Evolutionary conservation across 1,140 invertebrate genomes (phyloP), one percentile per base, ranked within the genome.

Genomic region (Hylaeus anthracinus): DNA sequence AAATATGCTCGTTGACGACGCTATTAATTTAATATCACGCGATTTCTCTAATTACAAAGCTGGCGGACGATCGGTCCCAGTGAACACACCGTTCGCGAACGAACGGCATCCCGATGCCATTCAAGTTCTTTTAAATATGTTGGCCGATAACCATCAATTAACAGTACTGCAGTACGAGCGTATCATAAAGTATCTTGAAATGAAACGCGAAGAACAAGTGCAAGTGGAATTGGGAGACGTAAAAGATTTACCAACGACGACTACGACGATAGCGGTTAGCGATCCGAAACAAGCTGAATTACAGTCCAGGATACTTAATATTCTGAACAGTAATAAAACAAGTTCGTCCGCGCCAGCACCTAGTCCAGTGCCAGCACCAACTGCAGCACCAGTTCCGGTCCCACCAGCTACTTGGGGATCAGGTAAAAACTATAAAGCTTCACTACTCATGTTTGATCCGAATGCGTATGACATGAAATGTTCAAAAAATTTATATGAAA

Each of bases 1-100:
- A 83, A 98, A 99, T 92, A 98, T 99, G 97, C 98, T 97, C 0
- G 88, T 98, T n/a, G 97, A 98, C 72, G 97, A 98, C 93, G 97
- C 98, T 2, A 94, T 98, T 74, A 95, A 94, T 78, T 94, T 98
- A 60, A 94, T 99, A 53, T 94, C 94, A 39, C 94, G 96, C 37
- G 98, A 97, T 92, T 98, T 97, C 93, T 95, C 96, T 71, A 95
- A 95, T 72, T 97, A 97, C 90, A 96, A 97, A 88, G 94, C 94
- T 76, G 94, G 95, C 15, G 95, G 95, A 14, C 88, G 92, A 66
- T 91, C 91, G 0, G 91, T 92, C 26, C 92, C 92, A 53, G 77
- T 93, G 63, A 93, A 92, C 56, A 88, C 93, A 41, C 85, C 92
- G 14, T 80, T 87, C 37, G 66, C 90, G 2, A 91, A 87, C 55